Base-by-base conservation (phyloP, 30 jellyfish, hydroid and myxozoan genomes). In the Aurelia sp. region DNA sequence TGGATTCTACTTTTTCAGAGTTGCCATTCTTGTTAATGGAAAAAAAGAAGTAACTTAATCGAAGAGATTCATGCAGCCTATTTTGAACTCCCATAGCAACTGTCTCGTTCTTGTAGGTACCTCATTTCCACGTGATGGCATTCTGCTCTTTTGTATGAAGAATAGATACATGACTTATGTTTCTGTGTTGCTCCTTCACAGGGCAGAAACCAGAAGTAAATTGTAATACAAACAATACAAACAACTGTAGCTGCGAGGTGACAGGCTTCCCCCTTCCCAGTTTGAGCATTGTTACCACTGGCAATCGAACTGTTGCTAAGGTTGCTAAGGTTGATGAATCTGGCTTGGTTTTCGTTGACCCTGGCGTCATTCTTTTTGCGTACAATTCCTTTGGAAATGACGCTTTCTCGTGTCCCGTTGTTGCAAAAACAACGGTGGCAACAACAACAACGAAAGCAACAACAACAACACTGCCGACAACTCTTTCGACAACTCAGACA, bases 331-430 rank as follows among this genome's bases (percentile, higher is more conserved):
- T 33, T 20, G 82, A 55, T 4, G 37, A 60, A n/a, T 52, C 78
- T 10, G 82, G 82, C 22, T 57, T 71, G 27, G 17, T 77, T 40
- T 23, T 58, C 11, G 37, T 89, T n/a, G 77, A 60, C 13, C 69
- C 83, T 8, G 97, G 97, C 66, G 93, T 48, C 7, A 61, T 68
- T 50, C 76, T 89, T 18, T 81, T 89, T 57, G 97, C 93, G 11
- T 52, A 79, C 85, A 89, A 76, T 66, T 40, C 97, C 8, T 89
- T 80, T 79, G 97, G 97, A 52, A 82, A 82, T 58, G 97, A 89
- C 71, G 94, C 41, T 12, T 89, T 81, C 73, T 41, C 84, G 4
- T 89, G 97, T 59, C 86, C 77, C 74, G 48, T 74, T 48, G 52
- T 48, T 50, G 41, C 67, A 70, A 66, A 18, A 33, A 57, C 96